phyloP scores from a whole-genome alignment of 1,140 invertebrate species.

The Hycleus cichorii region DNA sequence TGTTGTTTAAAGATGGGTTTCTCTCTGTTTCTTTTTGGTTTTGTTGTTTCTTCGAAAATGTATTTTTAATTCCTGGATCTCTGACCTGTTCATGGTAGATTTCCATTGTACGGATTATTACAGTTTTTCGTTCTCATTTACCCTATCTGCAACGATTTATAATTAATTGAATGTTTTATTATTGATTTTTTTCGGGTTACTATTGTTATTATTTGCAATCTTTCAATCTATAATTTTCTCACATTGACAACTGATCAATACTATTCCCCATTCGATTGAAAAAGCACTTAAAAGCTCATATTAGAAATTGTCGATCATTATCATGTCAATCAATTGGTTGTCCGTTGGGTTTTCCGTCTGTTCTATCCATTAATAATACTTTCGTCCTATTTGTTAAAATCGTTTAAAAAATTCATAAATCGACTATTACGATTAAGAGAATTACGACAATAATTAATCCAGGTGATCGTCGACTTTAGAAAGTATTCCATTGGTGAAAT shows the following conservation, averaged over 20 bases:
- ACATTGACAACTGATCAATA: conserved; percentile 10
- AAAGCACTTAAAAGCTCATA: conserved; percentile 13
- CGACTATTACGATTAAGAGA: too few relatives aligned
- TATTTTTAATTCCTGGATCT: too few relatives aligned
- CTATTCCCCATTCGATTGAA: conserved; percentile 9
- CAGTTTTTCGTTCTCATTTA: too few relatives aligned
- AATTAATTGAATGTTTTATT: too few relatives aligned
- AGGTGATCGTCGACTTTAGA: conserved; percentile 6
- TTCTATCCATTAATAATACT: conserved; percentile 11
- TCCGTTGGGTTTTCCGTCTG: conserved; percentile 3
- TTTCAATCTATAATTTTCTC: conserved; percentile 11
- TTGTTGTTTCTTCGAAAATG: too few relatives aligned
- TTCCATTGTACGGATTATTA: too few relatives aligned
- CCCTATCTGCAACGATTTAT: too few relatives aligned
- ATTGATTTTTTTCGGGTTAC: too few relatives aligned
- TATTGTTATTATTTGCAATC: conserved; percentile 5
- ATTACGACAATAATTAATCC: too few relatives aligned
- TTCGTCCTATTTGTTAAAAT: not conserved
- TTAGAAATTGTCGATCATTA: conserved; percentile 16
- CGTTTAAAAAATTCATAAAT: too few relatives aligned
- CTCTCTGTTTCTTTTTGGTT: not conserved
- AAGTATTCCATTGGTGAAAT: conserved; percentile 19
- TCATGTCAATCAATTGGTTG: conserved; percentile 15
- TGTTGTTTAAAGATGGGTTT: not conserved
- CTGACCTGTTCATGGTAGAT: too few relatives aligned